Percentiles rank a stretch among this genome's conserved stretches.
Evolutionary conservation across 2,888 invertebrate genomes (phyloP).

Genomic region (Hirudinaria manillensis): DNA sequence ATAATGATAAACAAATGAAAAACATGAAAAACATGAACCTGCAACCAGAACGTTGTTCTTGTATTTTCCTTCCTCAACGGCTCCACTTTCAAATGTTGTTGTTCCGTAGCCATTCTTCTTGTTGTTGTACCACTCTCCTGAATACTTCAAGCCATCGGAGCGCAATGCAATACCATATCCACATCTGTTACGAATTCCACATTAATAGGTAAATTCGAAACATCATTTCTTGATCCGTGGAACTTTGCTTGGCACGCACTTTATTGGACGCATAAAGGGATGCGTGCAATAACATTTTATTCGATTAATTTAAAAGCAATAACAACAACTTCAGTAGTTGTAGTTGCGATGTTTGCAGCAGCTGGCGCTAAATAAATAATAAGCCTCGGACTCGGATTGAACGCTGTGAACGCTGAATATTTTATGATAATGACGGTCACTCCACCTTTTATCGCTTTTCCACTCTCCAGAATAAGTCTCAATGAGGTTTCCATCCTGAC

Average conservation of each 20-base stretch:
- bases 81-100: slow-evolving; percentile 90
- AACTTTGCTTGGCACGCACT: background rate
- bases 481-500: slow-evolving; percentile 89
- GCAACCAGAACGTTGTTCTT: slow-evolving; percentile 25
- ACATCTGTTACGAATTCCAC: slow-evolving; percentile 54
- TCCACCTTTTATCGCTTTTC: slow-evolving; percentile 89
- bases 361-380: no score
- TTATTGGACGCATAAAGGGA: no score
- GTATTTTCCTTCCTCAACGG: slow-evolving; percentile 78
- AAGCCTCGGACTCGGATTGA: no score
- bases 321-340: no score
- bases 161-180: slow-evolving; percentile 97
- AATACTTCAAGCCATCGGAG: slow-evolving; percentile 92
- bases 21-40: background rate
- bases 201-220: background rate
- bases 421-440: no score
- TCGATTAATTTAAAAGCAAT: no score
- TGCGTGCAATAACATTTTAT: no score
- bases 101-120: slow-evolving; percentile 98
- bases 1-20: no score
- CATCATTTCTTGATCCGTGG: background rate
- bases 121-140: slow-evolving; percentile 99
- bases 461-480: slow-evolving; percentile 99
- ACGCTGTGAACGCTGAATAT: no score
- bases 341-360: no score